Conservation (phyloP, 2,888 invertebrate species). For the Campoplex capitator region DNA sequence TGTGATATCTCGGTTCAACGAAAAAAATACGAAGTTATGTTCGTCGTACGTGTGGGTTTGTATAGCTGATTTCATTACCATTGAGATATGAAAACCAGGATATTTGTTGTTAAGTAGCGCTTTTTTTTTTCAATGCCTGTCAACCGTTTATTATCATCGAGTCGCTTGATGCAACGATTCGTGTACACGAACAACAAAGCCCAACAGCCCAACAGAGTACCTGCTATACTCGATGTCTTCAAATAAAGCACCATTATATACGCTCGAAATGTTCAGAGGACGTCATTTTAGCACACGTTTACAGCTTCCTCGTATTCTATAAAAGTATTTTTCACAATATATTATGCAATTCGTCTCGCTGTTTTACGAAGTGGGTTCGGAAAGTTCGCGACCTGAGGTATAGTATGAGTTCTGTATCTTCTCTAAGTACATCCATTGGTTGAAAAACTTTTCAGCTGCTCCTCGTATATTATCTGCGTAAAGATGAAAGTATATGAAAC, state of each 20-base stretch:
- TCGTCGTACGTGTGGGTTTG: not conserved
- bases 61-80: not conserved
- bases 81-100: not conserved
- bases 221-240: not conserved
- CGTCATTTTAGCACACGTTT: not conserved
- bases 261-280: not conserved
- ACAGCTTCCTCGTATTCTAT: not conserved
- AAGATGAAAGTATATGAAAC: constrained; percentile 33
- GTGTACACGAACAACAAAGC: not conserved
- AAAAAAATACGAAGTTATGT: not conserved
- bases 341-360: not conserved
- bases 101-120: not conserved
- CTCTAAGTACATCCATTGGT: not conserved
- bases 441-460: not conserved
- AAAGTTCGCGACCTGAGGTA: not conserved
- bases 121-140: not conserved
- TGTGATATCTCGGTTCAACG: not conserved
- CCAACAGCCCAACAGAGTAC: too few relatives aligned
- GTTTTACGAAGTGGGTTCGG: not conserved
- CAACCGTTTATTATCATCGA: not conserved
- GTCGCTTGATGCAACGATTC: not conserved
- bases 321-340: not conserved
- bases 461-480: not conserved
- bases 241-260: not conserved
- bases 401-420: not conserved